Evolutionary conservation across 1,140 invertebrate genomes (phyloP), one percentile per base, ranked within the genome.

Genomic region (Zophobas morio): DNA sequence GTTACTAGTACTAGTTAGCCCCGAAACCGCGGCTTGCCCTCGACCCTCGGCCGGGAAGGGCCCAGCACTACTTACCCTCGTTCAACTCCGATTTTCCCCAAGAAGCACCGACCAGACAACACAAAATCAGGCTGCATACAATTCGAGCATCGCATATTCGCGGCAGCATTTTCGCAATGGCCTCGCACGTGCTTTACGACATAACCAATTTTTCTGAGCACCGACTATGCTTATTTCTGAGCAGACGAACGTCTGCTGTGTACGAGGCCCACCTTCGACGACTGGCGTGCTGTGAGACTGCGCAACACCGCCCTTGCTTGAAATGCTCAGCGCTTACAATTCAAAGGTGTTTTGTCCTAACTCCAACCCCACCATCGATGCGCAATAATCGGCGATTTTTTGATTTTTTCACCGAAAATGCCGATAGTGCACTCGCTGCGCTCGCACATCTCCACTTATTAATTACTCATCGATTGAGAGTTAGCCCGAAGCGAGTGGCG

Each of bases 181-280:
- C 74, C 75, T 77, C 70, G 36, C 80, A 82, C 81, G 81, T 81
- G 79, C 79, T 82, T 81, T 82, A 82, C 79, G 81, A 79, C 80
- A 82, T 81, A 81, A 82, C 81, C 80, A 78, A 80, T 81, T 80
- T 74, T 80, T 80, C 75, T 77, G 74, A 80, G 74, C 76, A 76
- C 53, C 74, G 63, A 66, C 57, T 66, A 46, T 66, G 35, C 74
- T 75, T 57, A 57, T 75, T 75, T 75, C 53, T 60, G 49, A 37
- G 74, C 74, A 75, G 54, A 75, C 74, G 57, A 57, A 54, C 57
- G 57, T 75, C 74, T 75, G 57, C 57, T 46, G 57, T 49, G 57
- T 34, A 63, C 54, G 49, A 63, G 54, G 76, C 76, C 79, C 79
- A 82, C 81, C 81, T 82, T 80, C 74, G 39, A 72, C 56, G 46